Conservation (phyloP, 2,888 invertebrate genomes). For the Heliconius cydno region DNA sequence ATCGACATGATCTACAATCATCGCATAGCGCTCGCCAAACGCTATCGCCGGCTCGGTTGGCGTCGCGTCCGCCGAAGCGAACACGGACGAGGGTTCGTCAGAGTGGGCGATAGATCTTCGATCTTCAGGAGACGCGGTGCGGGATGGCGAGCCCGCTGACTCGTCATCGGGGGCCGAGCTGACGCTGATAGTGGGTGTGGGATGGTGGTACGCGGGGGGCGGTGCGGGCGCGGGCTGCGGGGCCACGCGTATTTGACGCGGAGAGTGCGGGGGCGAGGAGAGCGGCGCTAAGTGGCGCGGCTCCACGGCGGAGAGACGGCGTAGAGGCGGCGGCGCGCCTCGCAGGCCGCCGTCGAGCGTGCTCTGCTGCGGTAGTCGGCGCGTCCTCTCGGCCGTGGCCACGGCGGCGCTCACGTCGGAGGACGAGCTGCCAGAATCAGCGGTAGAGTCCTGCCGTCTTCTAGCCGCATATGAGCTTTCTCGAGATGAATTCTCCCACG, state of each 20-base stretch:
- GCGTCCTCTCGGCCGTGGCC: constrained; percentile 82
- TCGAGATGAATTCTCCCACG: constrained; percentile 69
- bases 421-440: constrained; percentile 89
- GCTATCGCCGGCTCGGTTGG: constrained; percentile 65
- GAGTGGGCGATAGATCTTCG: constrained; percentile 69
- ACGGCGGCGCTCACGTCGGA: constrained; percentile 87
- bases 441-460: constrained; percentile 86
- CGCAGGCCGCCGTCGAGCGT: constrained; percentile 86
- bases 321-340: constrained; percentile 76
- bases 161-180: constrained; percentile 87
- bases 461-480: constrained; percentile 65
- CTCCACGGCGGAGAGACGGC: constrained; percentile 79
- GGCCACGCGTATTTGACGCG: constrained; percentile 65
- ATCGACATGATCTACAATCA: constrained; percentile 47
- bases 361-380: constrained; percentile 86
- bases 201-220: constrained; percentile 64
- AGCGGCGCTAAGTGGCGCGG: constrained; percentile 84
- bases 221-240: constrained; percentile 55
- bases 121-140: constrained; percentile 67
- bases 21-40: constrained; percentile 51
- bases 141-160: constrained; percentile 61
- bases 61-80: constrained; percentile 74
- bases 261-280: constrained; percentile 74
- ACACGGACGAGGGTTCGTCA: constrained; percentile 77
- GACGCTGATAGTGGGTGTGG: constrained; percentile 87